Percentiles rank a stretch among this genome's conserved stretches.
Conservation (phyloP, 2,888 invertebrate species). For the Spialia ferax region DNA sequence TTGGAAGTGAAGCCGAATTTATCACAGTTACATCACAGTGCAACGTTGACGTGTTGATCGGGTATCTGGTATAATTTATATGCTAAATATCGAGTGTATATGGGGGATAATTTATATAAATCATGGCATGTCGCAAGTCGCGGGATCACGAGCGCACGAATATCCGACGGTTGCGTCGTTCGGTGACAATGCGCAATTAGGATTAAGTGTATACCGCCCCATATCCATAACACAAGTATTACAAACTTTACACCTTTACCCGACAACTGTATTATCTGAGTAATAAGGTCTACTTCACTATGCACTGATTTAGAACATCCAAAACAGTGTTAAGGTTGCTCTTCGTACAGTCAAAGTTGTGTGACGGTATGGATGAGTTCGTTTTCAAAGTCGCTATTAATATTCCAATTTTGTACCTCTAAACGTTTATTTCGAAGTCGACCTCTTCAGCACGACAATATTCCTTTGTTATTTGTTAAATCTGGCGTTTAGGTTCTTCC, state of each 20-base stretch:
- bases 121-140: slow-evolving; percentile 63
- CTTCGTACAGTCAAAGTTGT: slow-evolving; percentile 3
- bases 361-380: slow-evolving; percentile 11
- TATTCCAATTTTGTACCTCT: slow-evolving; percentile 13
- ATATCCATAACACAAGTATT: background rate
- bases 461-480: background rate
- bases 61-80: slow-evolving; percentile 56
- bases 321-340: background rate
- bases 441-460: background rate
- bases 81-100: slow-evolving; percentile 65
- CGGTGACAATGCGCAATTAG: slow-evolving; percentile 74
- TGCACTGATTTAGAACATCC: background rate
- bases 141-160: slow-evolving; percentile 72
- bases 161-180: slow-evolving; percentile 51
- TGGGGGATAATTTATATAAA: slow-evolving; percentile 70
- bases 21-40: slow-evolving; percentile 26
- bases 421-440: slow-evolving; percentile 5
- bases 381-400: slow-evolving; percentile 24
- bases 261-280: background rate
- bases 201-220: slow-evolving; percentile 47
- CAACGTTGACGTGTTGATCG: slow-evolving; percentile 36
- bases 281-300: slow-evolving; percentile 3
- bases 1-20: slow-evolving; percentile 18
- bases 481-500: no score
- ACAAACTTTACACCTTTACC: background rate